Conservation (phyloP, 2,113 vertebrate genomes). For the Centropus bengalensis region DNA sequence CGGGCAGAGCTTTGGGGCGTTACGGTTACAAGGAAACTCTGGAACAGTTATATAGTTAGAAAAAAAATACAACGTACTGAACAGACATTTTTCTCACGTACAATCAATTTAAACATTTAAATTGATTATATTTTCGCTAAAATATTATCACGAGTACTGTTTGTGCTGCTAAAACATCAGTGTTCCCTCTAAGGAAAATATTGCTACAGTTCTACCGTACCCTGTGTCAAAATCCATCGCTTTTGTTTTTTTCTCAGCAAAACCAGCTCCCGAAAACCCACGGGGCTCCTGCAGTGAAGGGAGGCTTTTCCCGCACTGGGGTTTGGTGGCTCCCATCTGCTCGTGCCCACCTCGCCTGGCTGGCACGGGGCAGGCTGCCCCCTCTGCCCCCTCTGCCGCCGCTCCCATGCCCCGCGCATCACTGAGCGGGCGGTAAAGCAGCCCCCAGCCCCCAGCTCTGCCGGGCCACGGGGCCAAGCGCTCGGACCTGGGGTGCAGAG, state of each 20-base stretch:
- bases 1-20: constrained; percentile 51
- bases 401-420: background rate
- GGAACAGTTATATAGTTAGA: constrained; percentile 64
- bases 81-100: constrained; percentile 73
- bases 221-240: constrained; percentile 41
- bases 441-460: background rate
- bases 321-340: background rate
- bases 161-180: constrained; percentile 74
- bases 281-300: background rate
- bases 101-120: constrained; percentile 76
- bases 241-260: background rate
- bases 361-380: background rate
- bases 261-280: background rate
- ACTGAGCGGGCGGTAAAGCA: background rate
- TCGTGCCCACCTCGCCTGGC: background rate
- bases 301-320: background rate
- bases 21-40: constrained; percentile 62
- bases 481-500: background rate
- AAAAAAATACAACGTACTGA: constrained; percentile 72
- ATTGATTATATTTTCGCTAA: constrained; percentile 69
- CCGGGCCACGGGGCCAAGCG: background rate
- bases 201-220: constrained; percentile 61
- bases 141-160: constrained; percentile 70
- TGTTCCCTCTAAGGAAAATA: constrained; percentile 80
- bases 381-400: background rate